Evolutionary conservation across 2,888 invertebrate species (phyloP).

Genomic region (Pherbina coryleti): DNA sequence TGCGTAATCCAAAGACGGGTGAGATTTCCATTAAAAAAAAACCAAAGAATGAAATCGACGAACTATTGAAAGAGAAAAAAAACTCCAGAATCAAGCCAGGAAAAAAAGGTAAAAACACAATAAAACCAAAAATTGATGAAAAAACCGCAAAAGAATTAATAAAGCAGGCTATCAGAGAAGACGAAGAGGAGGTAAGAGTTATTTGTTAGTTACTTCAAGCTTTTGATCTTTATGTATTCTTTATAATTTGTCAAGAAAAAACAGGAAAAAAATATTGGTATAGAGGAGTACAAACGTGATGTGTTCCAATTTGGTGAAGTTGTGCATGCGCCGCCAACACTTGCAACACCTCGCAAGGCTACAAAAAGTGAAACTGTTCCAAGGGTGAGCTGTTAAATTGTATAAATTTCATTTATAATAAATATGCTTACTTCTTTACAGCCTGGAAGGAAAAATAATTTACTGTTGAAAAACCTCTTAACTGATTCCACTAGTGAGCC

Average conservation of each 20-base stretch:
- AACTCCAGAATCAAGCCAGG: slow-evolving; percentile 60
- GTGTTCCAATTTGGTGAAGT: slow-evolving; percentile 81
- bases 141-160: slow-evolving; percentile 61
- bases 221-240: background rate
- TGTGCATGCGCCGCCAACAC: slow-evolving; percentile 79
- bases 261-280: slow-evolving; percentile 56
- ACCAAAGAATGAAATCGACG: slow-evolving; percentile 72
- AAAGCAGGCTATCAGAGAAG: slow-evolving; percentile 64
- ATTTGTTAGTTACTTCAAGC: background rate
- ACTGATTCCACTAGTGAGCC: slow-evolving; percentile 47
- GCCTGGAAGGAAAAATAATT: slow-evolving; percentile 75
- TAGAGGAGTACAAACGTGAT: slow-evolving; percentile 74
- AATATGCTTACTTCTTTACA: slow-evolving; percentile 59
- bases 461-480: slow-evolving; percentile 74
- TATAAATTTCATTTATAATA: slow-evolving; percentile 14
- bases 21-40: slow-evolving; percentile 69
- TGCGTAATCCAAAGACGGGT: slow-evolving; percentile 72
- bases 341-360: slow-evolving; percentile 72
- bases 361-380: slow-evolving; percentile 66
- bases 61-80: slow-evolving; percentile 69
- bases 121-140: slow-evolving; percentile 54
- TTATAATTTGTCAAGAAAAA: slow-evolving; percentile 47
- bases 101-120: slow-evolving; percentile 50
- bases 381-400: slow-evolving; percentile 61
- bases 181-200: slow-evolving; percentile 56